phyloP scores from a whole-genome alignment of 2,797 vertebrate genomes.

The Anomalospiza imberbis region DNA sequence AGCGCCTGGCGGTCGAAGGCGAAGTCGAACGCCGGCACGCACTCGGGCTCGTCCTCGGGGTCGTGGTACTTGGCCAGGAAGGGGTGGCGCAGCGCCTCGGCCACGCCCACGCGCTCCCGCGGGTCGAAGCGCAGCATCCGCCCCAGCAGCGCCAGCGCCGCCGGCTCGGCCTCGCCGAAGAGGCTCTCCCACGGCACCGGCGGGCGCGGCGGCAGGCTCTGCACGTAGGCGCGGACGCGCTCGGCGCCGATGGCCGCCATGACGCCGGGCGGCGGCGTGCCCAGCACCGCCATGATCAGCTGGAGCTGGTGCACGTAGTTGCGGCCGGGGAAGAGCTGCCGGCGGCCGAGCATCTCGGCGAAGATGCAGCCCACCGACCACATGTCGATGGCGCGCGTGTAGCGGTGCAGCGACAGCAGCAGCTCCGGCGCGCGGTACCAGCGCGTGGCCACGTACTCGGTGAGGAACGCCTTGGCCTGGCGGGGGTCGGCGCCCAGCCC shows the following conservation, averaged over 20 bases:
- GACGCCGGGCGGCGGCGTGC: constrained; percentile 86
- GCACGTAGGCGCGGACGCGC: constrained; percentile 89
- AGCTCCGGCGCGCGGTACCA: constrained; percentile 96
- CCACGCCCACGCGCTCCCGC: constrained; percentile 87
- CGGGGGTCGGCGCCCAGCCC: constrained; percentile 89
- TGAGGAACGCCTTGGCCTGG: constrained; percentile 86
- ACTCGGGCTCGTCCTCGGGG: constrained; percentile 89
- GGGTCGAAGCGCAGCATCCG: constrained; percentile 93
- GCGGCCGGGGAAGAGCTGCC: constrained; percentile 90
- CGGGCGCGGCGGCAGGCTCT: constrained; percentile 78
- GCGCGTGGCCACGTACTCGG: constrained; percentile 92
- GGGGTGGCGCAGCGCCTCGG: constrained; percentile 85
- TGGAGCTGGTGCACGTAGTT: constrained; percentile 94
- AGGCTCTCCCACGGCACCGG: constrained; percentile 69
- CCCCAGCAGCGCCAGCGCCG: constrained; percentile 85
- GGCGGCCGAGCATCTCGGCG: constrained; percentile 87
- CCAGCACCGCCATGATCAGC: constrained; percentile 88
- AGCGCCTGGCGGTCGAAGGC: too few relatives aligned
- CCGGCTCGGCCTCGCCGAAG: too few relatives aligned
- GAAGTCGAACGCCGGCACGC: constrained; percentile 73
- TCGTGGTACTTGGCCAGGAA: constrained; percentile 93
- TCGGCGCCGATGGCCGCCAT: constrained; percentile 92
- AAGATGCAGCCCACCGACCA: constrained; percentile 95
- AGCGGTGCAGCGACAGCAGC: background rate
- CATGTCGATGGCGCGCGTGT: constrained; percentile 81